Base-by-base conservation (phyloP, 2,113 vertebrate species). In the Alexandromys fortis region DNA sequence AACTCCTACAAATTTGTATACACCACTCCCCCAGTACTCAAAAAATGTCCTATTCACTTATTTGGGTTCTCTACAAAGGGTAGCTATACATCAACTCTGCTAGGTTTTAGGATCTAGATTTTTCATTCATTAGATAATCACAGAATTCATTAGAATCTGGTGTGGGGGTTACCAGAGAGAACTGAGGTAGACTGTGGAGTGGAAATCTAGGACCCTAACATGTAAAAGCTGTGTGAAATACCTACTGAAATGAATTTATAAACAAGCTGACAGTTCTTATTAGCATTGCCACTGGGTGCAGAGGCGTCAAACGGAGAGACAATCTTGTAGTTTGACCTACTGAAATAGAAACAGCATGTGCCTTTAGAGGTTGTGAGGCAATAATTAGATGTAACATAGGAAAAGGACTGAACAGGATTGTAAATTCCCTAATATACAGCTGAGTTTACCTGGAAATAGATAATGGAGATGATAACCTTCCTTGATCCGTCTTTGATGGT, bases 401-500 rank as follows among this genome's bases (percentile, higher is more conserved):
- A 87, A 92, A 85, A 73, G 7, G 33, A 68, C 4, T 63, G 47
- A 65, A 35, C 58, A 92, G 65, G 47, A 7, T 73, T 89, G 70
- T 92, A 77, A 75, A 47, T 45, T 70, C 14, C 21, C 72, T 28
- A 67, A 67, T 79, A 77, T 17, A 45, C 1, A 49, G 30, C 26
- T 82, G 49, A 10, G 47, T 88, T 89, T 52, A n/a, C 77, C 76
- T 86, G 28, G 61, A 89, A 89, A 85, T 26, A 68, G 82, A 90
- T 45, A 70, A 85, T 65, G 81, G 38, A 63, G 26, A 72, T 14
- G 55, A 55, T 21, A 17, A 82, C 38, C 52, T 52, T 55, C 61
- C 83, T 85, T 47, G 33, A 30, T 70, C 58, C 68, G 2, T 55
- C 73, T 86, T 86, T 35, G 42, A 35, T 19, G 38, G 55, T 93